A percentile compares a stretch with the other conserved stretches of the same genome.
Conservation (phyloP, 2,888 invertebrate species). For the Phyto melanocephala region DNA sequence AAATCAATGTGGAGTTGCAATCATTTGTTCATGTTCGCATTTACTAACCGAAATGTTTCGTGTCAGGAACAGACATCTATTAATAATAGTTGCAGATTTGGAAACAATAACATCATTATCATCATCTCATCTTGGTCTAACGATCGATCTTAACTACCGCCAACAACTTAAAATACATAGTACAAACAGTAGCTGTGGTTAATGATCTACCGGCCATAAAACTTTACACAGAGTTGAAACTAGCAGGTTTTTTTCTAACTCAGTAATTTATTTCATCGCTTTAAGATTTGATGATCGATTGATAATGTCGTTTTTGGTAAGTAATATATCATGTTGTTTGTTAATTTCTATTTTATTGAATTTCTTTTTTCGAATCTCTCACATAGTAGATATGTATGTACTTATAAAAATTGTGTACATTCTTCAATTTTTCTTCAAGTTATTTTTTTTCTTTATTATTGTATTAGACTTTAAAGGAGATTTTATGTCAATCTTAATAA, state of each 20-base stretch:
- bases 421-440: not conserved
- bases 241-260: not conserved
- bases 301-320: not conserved
- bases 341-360: not conserved
- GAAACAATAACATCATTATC: slow-evolving; percentile 39
- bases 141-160: slow-evolving; percentile 52
- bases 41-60: slow-evolving; percentile 33
- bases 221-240: not conserved
- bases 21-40: slow-evolving; percentile 60
- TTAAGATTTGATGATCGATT: slow-evolving; percentile 47
- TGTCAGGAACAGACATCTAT: slow-evolving; percentile 21
- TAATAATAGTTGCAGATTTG: slow-evolving; percentile 33
- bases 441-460: not conserved
- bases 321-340: slow-evolving; percentile 24
- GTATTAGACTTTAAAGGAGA: slow-evolving; percentile 58
- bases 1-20: slow-evolving; percentile 10
- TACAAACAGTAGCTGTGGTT: not conserved
- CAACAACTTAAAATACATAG: slow-evolving; percentile 38
- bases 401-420: slow-evolving; percentile 18
- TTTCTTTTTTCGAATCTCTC: slow-evolving; percentile 12
- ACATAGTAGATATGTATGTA: too few relatives aligned
- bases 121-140: slow-evolving; percentile 18
- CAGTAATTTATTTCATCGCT: slow-evolving; percentile 60
- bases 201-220: slow-evolving; percentile 18
- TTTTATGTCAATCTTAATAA: slow-evolving; percentile 60